These are phyloP conservation scores for Anas platyrhynchos DNA, from an alignment of 2,113 vertebrate genomes.

Conservation along the genomic window DNA sequence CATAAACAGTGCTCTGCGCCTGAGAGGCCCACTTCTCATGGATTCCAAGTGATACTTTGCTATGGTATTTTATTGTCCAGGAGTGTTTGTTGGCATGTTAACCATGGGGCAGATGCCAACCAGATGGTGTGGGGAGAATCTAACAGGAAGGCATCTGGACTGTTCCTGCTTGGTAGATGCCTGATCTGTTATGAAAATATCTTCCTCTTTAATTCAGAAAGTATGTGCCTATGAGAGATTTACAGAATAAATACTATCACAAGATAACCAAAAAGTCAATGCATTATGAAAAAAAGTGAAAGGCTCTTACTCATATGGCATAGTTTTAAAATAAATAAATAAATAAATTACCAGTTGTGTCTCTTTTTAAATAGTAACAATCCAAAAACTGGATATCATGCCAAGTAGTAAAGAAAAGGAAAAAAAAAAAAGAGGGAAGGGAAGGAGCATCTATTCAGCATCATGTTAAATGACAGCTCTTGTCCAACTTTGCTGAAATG, in stretches of 20 bases:
- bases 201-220: constrained; percentile 25
- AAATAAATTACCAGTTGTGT: not conserved
- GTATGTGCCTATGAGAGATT: not conserved
- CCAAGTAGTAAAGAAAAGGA: not conserved
- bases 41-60: not conserved
- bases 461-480: not conserved
- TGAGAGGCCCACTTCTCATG: not conserved
- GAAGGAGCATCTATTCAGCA: not conserved
- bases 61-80: constrained; percentile 14
- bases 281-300: not conserved
- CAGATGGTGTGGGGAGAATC: constrained; percentile 21
- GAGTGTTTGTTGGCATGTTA: not conserved
- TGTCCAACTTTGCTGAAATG: not conserved
- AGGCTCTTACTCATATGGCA: not conserved
- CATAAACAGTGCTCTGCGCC: not conserved
- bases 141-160: constrained; percentile 29
- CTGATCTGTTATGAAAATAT: not conserved
- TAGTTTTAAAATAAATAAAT: not conserved
- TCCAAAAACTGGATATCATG: not conserved
- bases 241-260: not conserved
- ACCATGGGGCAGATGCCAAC: not conserved
- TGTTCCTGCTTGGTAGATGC: not conserved
- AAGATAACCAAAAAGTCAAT: not conserved
- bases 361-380: not conserved
- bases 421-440: not conserved